phyloP scores from a whole-genome alignment of 2,797 vertebrate species.

The Pipistrellus pipistrellus region DNA sequence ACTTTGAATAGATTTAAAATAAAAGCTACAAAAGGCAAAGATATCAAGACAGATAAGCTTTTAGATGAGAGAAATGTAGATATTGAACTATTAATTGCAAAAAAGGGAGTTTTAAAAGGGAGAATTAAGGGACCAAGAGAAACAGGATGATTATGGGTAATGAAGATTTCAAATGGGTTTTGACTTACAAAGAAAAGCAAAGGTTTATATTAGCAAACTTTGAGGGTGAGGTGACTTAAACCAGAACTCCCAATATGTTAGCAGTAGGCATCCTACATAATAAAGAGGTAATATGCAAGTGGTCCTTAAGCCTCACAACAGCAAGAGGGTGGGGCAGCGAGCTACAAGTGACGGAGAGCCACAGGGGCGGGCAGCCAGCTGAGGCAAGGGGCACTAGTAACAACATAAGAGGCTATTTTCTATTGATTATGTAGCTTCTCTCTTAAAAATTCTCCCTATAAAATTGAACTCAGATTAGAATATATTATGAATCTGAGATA shows the following conservation, averaged over 20 bases:
- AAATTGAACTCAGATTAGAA: background rate
- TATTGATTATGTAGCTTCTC: background rate
- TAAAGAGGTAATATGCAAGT: no score
- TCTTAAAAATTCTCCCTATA: background rate
- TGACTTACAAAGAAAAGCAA: background rate
- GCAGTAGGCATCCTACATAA: background rate
- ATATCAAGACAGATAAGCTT: background rate
- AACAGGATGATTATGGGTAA: background rate
- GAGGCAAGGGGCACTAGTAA: background rate
- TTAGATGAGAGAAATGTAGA: background rate
- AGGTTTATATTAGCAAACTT: background rate
- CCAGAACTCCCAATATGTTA: background rate
- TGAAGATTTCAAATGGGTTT: background rate
- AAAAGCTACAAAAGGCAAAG: background rate
- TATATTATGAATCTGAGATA: background rate
- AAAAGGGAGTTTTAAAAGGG: background rate
- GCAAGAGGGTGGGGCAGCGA: no score
- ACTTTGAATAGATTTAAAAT: constrained; percentile 29
- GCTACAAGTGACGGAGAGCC: no score
- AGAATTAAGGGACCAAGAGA: background rate
- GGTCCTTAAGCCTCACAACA: no score
- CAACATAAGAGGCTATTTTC: background rate
- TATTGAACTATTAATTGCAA: background rate
- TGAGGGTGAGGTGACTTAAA: background rate
- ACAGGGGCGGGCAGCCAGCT: no score